These are phyloP conservation scores for Mareca strepera DNA, from an alignment of 2,797 vertebrate species.

Conservation along the genomic window DNA sequence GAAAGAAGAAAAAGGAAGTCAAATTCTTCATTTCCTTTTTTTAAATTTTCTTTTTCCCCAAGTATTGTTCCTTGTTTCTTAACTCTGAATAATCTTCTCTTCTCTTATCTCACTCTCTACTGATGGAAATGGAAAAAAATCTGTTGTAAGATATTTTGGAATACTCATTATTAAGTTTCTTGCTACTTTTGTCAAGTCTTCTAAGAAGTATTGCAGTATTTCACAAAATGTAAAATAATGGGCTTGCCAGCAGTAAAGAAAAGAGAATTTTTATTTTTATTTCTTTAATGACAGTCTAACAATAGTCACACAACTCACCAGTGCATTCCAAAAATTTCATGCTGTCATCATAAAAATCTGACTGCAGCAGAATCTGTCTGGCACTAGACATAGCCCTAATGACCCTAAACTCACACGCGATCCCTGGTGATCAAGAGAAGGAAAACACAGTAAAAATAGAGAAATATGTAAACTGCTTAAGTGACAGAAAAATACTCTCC, in stretches of 20 bases:
- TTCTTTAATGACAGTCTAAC: conserved; percentile 66
- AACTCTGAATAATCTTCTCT: background rate
- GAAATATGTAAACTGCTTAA: conserved; percentile 81
- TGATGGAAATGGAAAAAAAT: background rate
- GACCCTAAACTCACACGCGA: conserved; percentile 71
- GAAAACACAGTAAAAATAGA: conserved; percentile 76
- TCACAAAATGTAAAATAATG: background rate
- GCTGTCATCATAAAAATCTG: conserved; percentile 81
- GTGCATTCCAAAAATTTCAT: conserved; percentile 82
- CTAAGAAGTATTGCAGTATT: background rate
- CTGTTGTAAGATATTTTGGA: background rate
- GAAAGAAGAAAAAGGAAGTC: conserved; percentile 38
- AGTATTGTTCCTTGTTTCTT: conserved; percentile 32
- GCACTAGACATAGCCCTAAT: conserved; percentile 69
- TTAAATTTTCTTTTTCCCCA: conserved; percentile 34
- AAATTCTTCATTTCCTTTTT: conserved; percentile 56
- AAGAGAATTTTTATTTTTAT: conserved; percentile 4
- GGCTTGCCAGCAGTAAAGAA: background rate
- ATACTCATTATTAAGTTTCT: background rate
- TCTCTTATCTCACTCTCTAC: background rate
- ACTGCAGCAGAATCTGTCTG: conserved; percentile 77
- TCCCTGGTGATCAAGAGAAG: conserved; percentile 79
- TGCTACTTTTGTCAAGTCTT: background rate
- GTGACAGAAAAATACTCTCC: conserved; percentile 86
- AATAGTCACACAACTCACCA: conserved; percentile 76